Base-by-base conservation (phyloP, 1,140 invertebrate species). In the Drosophila aff. region DNA sequence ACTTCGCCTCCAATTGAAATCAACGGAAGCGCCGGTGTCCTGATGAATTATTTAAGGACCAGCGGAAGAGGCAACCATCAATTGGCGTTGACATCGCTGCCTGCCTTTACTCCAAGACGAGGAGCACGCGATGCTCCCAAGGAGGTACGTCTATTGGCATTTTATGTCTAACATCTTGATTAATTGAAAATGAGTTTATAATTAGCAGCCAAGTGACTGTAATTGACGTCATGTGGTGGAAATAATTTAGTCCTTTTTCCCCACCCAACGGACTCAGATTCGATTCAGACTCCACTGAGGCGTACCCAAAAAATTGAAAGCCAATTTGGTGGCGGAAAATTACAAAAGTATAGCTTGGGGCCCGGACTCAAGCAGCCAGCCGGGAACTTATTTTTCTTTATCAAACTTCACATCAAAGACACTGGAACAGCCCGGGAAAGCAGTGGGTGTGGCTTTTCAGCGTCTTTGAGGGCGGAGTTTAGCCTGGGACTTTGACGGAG, bases 101-200 rank as follows among this genome's bases (percentile, higher is more conserved):
- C 18, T 21, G 23, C 40, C 28, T 44, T n/a, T 23, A 9, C 26
- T 26, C 8, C 36, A 10, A 31, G 10, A 31, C 21, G 16, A 7
- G 13, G 44, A 57, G 62, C 83, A 80, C 72, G 85, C 81, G 44
- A 76, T 74, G 52, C 49, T 69, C 38, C 76, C 63, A 69, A 72
- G 67, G 58, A 71, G 26, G 23, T 36, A 71, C 28, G 58, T 40
- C 44, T 44, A 43, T 79, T 69, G 66, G 59, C 50, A 67, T 73
- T 72, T 47, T 46, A 41, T 65, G 65, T 59, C 47, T 52, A 46
- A 60, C 64, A 47, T 61, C 63, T 80, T 90, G 86, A 90, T 82
- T 90, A 90, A 90, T 90, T 79, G 86, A 80, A 91, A 85, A 91
- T 82, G 76, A 91, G 86, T 81, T 77, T 79, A 87, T 79, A 89